phyloP scores from a whole-genome alignment of 2,888 invertebrate species.

The Lithosia quadra region DNA sequence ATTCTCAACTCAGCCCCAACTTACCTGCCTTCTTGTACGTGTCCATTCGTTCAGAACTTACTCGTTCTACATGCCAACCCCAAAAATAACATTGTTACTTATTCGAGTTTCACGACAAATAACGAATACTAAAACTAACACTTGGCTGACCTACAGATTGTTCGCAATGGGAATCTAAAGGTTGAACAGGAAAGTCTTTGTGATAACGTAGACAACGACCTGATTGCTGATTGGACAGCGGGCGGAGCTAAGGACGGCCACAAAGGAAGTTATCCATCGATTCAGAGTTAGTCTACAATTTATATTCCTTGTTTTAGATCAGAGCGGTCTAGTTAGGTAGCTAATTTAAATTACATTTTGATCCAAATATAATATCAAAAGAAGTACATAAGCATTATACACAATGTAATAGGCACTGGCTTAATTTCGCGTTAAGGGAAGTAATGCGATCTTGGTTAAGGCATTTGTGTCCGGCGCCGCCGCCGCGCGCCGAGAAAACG shows the following conservation, averaged over 20 bases:
- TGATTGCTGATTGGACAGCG: background rate
- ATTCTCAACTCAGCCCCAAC: background rate
- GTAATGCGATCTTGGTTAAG: background rate
- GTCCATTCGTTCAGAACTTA: background rate
- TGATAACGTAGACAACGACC: background rate
- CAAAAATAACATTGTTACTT: conserved; percentile 1
- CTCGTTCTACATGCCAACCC: background rate
- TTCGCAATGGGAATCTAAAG: background rate
- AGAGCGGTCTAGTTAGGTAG: background rate
- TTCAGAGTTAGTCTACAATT: background rate
- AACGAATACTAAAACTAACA: background rate
- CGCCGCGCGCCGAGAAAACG: background rate
- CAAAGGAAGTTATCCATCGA: conserved; percentile 3
- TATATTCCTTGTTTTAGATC: conserved; percentile 1
- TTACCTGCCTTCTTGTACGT: background rate
- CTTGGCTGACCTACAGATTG: background rate
- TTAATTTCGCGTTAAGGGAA: background rate
- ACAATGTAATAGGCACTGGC: too few relatives aligned
- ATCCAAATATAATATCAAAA: too few relatives aligned
- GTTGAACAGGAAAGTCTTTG: conserved; percentile 3
- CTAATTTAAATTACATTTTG: background rate
- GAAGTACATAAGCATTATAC: too few relatives aligned
- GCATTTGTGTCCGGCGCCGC: too few relatives aligned
- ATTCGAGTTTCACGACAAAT: background rate
- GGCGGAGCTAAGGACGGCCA: background rate